Percentiles rank a stretch among this genome's conserved stretches.
Evolutionary conservation across 53 echinoderm and acorn worm species (phyloP).

Genomic region (Arbacia lixula): DNA sequence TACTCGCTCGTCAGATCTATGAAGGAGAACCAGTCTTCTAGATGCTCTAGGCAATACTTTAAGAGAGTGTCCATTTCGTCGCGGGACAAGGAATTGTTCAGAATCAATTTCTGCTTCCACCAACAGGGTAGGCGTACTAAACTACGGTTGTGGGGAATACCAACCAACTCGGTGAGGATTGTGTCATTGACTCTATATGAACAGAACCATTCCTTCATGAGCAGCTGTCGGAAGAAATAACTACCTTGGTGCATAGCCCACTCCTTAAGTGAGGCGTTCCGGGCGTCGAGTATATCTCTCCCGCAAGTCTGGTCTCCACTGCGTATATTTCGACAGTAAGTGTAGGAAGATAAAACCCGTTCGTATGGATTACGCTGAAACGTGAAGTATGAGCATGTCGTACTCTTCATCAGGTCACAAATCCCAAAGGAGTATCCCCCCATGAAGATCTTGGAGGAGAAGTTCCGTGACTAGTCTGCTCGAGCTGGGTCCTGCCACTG

Average conservation of each 20-base stretch:
- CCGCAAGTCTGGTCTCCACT: conserved; percentile 74
- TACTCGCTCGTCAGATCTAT: conserved; percentile 76
- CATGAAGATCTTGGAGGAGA: conserved; percentile 35
- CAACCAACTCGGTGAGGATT: conserved; percentile 10
- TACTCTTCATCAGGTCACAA: conserved; percentile 60
- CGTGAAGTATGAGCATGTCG: conserved; percentile 80
- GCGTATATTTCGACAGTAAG: conserved; percentile 77
- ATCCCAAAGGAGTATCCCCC: conserved; percentile 82
- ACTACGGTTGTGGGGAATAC: conserved; percentile 6
- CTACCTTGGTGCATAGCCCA: conserved; percentile 86
- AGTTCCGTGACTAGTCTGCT: background rate
- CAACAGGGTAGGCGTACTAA: too few relatives aligned
- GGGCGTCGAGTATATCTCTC: conserved; percentile 59
- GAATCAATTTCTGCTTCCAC: conserved; percentile 68
- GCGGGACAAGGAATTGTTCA: conserved; percentile 52
- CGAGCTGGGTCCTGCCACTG: background rate
- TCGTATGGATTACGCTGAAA: conserved; percentile 82
- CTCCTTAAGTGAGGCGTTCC: conserved; percentile 63
- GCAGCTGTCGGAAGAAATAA: conserved; percentile 81
- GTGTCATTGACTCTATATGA: background rate
- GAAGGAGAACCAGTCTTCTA: conserved; percentile 86
- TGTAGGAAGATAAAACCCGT: conserved; percentile 73
- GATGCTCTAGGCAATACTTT: conserved; percentile 64
- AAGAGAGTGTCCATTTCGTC: conserved; percentile 56
- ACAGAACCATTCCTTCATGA: conserved; percentile 74